Conservation (phyloP, 2,797 vertebrate genomes). For the Lepilemur septentrionalis region DNA sequence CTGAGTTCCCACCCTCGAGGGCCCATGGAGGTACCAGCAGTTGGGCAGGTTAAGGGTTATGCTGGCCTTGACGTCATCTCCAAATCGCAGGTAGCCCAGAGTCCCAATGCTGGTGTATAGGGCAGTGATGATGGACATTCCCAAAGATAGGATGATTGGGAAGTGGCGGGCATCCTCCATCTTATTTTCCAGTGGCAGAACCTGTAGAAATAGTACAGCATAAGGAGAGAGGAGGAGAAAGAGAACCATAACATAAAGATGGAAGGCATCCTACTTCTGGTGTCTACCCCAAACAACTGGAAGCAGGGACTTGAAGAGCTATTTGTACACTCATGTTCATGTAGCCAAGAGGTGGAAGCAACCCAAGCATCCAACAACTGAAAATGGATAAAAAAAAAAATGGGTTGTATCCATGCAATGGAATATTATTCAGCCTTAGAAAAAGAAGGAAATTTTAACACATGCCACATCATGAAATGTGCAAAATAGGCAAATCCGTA, state of each 20-base stretch:
- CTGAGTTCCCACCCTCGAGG: neutral
- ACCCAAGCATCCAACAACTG: neutral
- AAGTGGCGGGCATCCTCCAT: conserved; percentile 93
- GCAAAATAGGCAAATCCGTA: neutral
- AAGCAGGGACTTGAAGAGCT: neutral
- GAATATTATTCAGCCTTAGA: neutral
- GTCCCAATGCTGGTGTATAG: conserved; percentile 92
- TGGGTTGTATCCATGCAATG: neutral
- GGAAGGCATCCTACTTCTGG: neutral
- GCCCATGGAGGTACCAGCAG: conserved; percentile 90
- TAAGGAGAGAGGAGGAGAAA: neutral
- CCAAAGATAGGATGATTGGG: conserved; percentile 88
- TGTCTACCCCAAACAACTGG: neutral
- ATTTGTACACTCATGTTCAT: neutral
- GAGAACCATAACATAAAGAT: neutral
- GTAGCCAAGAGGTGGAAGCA: neutral
- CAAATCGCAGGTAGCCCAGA: conserved; percentile 94
- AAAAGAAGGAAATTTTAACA: neutral
- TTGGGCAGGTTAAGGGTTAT: conserved; percentile 97
- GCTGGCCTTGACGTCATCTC: conserved; percentile 89
- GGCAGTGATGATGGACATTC: conserved; percentile 91
- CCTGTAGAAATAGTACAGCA: conserved; percentile 81
- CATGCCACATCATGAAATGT: neutral
- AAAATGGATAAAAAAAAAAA: neutral
- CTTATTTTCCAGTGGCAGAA: conserved; percentile 97